A percentile compares a stretch with the other conserved stretches of the same genome.
These are phyloP conservation scores for Epizoanthus fatuus DNA, from an alignment of 92 coral and sea anemone species.

Conservation along the genomic window DNA sequence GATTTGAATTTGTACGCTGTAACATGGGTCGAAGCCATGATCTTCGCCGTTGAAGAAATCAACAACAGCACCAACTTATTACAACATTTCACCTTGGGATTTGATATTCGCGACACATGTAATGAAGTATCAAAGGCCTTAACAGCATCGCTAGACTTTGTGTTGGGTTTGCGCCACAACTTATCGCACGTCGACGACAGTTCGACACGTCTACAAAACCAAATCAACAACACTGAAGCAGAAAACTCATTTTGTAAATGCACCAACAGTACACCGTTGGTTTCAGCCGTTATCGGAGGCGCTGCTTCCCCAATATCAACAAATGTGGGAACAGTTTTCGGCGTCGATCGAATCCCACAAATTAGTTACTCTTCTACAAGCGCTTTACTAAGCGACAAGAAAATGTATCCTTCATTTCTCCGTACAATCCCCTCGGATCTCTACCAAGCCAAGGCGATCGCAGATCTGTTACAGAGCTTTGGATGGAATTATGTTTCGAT, in stretches of 20 bases:
- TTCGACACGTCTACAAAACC: constrained; percentile 21
- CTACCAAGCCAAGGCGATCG: constrained; percentile 94
- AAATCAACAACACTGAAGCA: background rate
- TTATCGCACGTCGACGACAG: background rate
- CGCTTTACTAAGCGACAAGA: constrained; percentile 86
- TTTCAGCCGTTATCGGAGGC: constrained; percentile 95
- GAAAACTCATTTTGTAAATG: constrained; percentile 59
- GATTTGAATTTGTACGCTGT: constrained; percentile 84
- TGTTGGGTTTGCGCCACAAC: constrained; percentile 58
- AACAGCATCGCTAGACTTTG: constrained; percentile 79
- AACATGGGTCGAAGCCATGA: constrained; percentile 97
- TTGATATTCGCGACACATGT: constrained; percentile 96
- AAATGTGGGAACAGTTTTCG: constrained; percentile 80
- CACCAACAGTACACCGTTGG: constrained; percentile 39
- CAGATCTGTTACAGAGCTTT: constrained; percentile 84
- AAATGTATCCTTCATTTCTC: constrained; percentile 81
- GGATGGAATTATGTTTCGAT: constrained; percentile 95
- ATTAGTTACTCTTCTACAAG: constrained; percentile 99
- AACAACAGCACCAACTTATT: constrained; percentile 61
- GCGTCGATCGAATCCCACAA: constrained; percentile 89
- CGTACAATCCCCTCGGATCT: constrained; percentile 98
- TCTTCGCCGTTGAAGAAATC: constrained; percentile 87
- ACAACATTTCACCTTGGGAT: constrained; percentile 76
- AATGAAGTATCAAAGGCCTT: constrained; percentile 83
- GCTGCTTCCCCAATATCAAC: constrained; percentile 94